A percentile compares a stretch with the other conserved stretches of the same genome.
Evolutionary conservation across 2,888 invertebrate species (phyloP).

Genomic region (Netelia virgata): DNA sequence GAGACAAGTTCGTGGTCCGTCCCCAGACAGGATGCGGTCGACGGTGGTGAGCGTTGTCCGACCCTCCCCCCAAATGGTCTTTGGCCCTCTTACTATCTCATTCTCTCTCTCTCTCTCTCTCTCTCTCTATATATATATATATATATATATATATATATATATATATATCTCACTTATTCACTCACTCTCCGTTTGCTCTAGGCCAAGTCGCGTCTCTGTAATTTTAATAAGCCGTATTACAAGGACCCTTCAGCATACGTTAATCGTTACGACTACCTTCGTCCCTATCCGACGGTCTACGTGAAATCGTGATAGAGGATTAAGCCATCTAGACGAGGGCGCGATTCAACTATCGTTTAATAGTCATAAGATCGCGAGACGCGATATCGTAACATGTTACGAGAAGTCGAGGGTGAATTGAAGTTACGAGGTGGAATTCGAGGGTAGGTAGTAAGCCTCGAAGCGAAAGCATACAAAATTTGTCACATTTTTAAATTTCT

Average conservation of each 20-base stretch:
- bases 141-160: too few species aligned
- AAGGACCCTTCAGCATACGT: conserved; percentile 71
- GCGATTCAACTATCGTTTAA: conserved; percentile 57
- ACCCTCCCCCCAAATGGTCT: conserved; percentile 69
- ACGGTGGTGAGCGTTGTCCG: conserved; percentile 66
- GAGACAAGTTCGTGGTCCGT: conserved; percentile 80
- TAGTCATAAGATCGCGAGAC: conserved; percentile 32
- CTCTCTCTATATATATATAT: too few species aligned
- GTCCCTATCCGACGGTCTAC: conserved; percentile 13
- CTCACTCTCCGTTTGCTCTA: not conserved
- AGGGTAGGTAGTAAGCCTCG: not conserved
- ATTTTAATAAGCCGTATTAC: conserved; percentile 84
- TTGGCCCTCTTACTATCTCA: conserved; percentile 52
- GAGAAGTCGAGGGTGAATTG: not conserved
- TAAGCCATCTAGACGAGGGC: conserved; percentile 36
- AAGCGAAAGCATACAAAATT: not conserved
- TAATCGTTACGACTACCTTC: conserved; percentile 75
- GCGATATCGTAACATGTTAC: conserved; percentile 35
- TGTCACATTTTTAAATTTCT: not conserved
- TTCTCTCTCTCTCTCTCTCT: conserved; percentile 54
- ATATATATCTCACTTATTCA: too few species aligned
- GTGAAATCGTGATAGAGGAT: conserved; percentile 49
- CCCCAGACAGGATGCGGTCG: conserved; percentile 81
- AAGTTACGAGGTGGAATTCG: not conserved
- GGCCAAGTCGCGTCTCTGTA: conserved; percentile 75